These are phyloP conservation scores for Yasuhikotakia modesta DNA, from an alignment of 2,797 vertebrate species.

Conservation along the genomic window DNA sequence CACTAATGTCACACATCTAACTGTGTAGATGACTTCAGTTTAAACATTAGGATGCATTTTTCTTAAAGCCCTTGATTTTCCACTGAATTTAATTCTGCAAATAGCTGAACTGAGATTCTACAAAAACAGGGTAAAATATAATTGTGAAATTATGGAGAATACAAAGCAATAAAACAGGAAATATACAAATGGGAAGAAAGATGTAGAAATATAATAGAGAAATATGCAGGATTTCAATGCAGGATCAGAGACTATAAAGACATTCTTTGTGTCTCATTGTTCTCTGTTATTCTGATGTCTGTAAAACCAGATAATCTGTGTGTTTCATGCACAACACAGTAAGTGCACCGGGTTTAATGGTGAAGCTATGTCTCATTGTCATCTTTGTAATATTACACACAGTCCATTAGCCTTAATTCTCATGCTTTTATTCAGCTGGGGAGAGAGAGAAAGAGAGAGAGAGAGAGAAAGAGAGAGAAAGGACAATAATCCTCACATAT, in stretches of 20 bases:
- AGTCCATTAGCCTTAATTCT: conserved; percentile 74
- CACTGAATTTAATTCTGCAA: no score
- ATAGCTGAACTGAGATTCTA: no score
- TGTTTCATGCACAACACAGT: conserved; percentile 25
- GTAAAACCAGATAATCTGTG: not conserved
- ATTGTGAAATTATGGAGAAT: not conserved
- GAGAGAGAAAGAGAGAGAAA: not conserved
- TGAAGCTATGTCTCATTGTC: conserved; percentile 73
- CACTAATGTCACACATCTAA: no score
- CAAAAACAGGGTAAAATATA: not conserved
- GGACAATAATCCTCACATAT: conserved; percentile 18
- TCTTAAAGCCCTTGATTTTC: no score
- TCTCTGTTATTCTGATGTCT: not conserved
- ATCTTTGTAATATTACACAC: conserved; percentile 75
- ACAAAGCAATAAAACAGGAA: not conserved
- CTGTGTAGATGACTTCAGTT: no score
- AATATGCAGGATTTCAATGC: not conserved
- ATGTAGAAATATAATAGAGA: not conserved
- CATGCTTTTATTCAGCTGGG: conserved; percentile 66
- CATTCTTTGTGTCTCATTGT: not conserved
- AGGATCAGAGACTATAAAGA: not conserved
- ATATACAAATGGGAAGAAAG: not conserved
- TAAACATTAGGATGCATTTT: no score
- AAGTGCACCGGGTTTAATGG: conserved; percentile 61
- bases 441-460: conserved; percentile 24